Evolutionary conservation across 2,113 vertebrate genomes (phyloP), one percentile per base, ranked within the genome.

Genomic region (Machaerirhynchus nigripectus): DNA sequence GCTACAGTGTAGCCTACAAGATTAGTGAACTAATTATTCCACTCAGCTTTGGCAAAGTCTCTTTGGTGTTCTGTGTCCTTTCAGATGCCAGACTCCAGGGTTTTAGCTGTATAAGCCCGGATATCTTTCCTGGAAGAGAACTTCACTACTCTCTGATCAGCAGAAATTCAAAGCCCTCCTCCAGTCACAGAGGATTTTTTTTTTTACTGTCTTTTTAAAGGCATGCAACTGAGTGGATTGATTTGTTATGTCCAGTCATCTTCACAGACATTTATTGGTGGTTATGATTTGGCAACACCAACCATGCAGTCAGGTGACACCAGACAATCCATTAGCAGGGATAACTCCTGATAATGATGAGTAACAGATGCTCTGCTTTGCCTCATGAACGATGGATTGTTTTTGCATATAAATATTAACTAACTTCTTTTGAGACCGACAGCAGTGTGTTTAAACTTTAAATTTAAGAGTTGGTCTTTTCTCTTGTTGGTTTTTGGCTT

Each of bases 141-240:
- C 27, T 40, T 61, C 10, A 9, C 65, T 26, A 9, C 26, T 68
- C 23, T 50, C 14, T 18, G 2, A 16, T 16, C 16, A 37, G 20
- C 18, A 64, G 68, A 87, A 89, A 40, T 12, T 28, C 1, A 1
- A 80, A 80, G 15, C 28, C 14, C 9, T 65, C 6, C 3, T 74
- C 8, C 39, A 59, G 20, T 7, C 40, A 57, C 11, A 57, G 15
- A 53, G 5, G 14, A 21, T 1, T 57, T 84, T 74, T 47, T 76
- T 20, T 7, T n/a, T 39, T 11, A 6, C 10, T 44, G 3, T 9
- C 3, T 9, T 53, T 33, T 22, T 53, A 22, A 37, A 40, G 26
- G 10, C 27, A 20, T 0, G 1, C 2, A 28, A 9, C 4, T 46
- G 31, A 49, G 17, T 4, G 6, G 17, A 46, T 63, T 60, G 15